Evolutionary conservation across 2,113 vertebrate genomes (phyloP).

Genomic region (Falco punctatus): DNA sequence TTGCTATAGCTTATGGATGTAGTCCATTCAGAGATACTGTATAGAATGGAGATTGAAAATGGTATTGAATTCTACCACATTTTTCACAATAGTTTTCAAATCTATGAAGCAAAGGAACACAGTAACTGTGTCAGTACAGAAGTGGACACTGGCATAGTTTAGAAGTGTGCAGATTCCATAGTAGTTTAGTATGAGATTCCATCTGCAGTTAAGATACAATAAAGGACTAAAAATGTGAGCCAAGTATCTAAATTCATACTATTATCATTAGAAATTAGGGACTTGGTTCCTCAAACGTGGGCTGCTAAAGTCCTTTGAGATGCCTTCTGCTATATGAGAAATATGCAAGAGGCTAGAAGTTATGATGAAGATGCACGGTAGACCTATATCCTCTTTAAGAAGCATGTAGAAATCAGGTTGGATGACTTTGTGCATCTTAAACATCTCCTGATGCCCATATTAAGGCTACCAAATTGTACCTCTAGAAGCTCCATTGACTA

Average conservation of each 20-base stretch:
- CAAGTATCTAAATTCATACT: background rate
- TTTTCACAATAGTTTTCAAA: background rate
- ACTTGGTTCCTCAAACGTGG: background rate
- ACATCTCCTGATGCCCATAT: accelerated
- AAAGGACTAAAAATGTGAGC: background rate
- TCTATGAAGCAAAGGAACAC: background rate
- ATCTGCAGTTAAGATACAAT: background rate
- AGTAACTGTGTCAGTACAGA: background rate
- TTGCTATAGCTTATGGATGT: background rate
- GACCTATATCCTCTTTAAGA: background rate
- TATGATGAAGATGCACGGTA: background rate
- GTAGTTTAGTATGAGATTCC: background rate
- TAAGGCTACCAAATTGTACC: background rate
- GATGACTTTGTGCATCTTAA: background rate
- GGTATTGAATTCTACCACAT: background rate
- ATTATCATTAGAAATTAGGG: background rate
- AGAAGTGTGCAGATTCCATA: background rate
- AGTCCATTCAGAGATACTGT: background rate
- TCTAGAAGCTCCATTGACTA: background rate
- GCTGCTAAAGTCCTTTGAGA: background rate
- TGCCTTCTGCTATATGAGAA: background rate
- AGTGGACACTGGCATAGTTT: background rate
- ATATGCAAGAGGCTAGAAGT: background rate
- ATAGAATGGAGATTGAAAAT: background rate
- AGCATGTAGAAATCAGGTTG: background rate